Conservation (phyloP, 2,888 invertebrate genomes). For the Lasioglossum vierecki region DNA sequence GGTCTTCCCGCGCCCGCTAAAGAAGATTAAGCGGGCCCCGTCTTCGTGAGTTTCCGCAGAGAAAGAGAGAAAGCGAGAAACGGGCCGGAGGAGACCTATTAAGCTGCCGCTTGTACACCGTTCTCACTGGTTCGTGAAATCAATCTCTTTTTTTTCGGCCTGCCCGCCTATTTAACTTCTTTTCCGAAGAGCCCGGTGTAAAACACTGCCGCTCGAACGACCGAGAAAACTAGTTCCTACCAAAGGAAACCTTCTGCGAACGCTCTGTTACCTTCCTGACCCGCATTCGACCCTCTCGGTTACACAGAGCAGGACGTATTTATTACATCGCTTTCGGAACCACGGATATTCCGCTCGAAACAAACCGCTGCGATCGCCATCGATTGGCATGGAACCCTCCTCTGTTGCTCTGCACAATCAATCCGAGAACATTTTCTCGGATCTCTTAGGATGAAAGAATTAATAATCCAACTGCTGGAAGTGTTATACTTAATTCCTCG, state of each 20-base stretch:
- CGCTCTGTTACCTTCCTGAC: background rate
- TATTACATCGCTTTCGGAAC: background rate
- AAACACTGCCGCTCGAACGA: background rate
- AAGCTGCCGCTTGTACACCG: slow-evolving; percentile 21
- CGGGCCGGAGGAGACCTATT: slow-evolving; percentile 27
- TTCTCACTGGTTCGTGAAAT: slow-evolving; percentile 27
- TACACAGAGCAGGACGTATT: background rate
- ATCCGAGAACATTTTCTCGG: background rate
- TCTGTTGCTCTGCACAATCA: background rate
- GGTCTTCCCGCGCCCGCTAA: background rate
- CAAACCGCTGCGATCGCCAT: background rate
- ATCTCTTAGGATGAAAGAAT: background rate
- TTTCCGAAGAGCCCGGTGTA: slow-evolving; percentile 2
- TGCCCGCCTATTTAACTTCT: slow-evolving; percentile 34
- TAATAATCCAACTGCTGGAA: background rate
- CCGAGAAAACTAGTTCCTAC: slow-evolving; percentile 4
- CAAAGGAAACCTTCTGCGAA: background rate
- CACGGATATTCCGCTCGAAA: background rate
- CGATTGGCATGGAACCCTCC: background rate
- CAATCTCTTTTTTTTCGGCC: slow-evolving; percentile 34
- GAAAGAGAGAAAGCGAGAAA: background rate
- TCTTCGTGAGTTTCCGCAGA: slow-evolving; percentile 1
- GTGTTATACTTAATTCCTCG: background rate
- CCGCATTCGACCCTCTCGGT: background rate
- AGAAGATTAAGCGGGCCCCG: slow-evolving; percentile 39